These are phyloP conservation scores for Mus musculus DNA, from an alignment of 2,113 vertebrate genomes.

Conservation along the genomic window DNA sequence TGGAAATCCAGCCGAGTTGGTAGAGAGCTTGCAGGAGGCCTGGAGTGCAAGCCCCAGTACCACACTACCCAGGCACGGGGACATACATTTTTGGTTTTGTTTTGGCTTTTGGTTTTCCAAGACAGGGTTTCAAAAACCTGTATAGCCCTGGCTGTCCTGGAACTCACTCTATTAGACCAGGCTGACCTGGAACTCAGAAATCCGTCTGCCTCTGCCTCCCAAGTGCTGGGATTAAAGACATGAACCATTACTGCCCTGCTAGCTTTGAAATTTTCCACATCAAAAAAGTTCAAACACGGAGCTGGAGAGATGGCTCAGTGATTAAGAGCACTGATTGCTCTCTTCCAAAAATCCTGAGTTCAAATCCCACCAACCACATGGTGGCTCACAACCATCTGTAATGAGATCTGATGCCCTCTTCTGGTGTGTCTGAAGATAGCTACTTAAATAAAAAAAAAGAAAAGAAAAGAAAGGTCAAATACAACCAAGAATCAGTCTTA, in stretches of 20 bases:
- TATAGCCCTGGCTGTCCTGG: not conserved
- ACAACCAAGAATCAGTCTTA: fast-evolving
- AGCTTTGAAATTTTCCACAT: not conserved
- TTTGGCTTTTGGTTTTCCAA: not conserved
- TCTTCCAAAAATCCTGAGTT: too few species aligned
- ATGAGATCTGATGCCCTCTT: too few species aligned
- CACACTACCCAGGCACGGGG: too few species aligned
- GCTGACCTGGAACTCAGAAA: not conserved
- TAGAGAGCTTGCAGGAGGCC: not conserved
- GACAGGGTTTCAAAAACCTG: not conserved
- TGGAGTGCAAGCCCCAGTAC: not conserved
- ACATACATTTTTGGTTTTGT: too few species aligned
- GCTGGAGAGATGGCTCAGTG: too few species aligned
- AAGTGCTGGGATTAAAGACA: not conserved
- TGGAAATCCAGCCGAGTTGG: not conserved
- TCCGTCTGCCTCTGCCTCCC: not conserved
- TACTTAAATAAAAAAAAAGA: too few species aligned
- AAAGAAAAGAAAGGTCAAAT: not conserved
- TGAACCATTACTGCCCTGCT: not conserved
- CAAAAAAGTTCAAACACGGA: not conserved
- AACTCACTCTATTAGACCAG: not conserved
- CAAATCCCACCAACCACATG: too few species aligned
- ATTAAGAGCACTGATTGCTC: too few species aligned
- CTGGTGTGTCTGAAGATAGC: too few species aligned
- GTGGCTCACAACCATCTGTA: too few species aligned